Evolutionary conservation across 1,140 invertebrate genomes (phyloP).

Genomic region (Nasonia giraulti): DNA sequence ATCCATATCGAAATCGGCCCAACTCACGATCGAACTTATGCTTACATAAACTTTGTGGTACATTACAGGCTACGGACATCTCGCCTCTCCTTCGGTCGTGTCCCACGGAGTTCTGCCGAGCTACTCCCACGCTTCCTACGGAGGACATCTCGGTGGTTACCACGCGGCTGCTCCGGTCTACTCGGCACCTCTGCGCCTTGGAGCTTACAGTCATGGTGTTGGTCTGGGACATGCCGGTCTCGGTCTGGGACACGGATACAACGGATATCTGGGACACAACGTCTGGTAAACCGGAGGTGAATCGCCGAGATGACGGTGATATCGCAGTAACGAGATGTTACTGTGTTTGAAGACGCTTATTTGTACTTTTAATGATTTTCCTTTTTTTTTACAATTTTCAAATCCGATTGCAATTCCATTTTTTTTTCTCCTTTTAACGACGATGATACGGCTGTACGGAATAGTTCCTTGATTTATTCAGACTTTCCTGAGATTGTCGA

Average conservation of each 20-base stretch:
- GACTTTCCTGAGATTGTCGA: not conserved
- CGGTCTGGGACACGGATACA: constrained; percentile 37
- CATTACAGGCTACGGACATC: constrained; percentile 26
- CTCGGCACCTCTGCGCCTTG: not conserved
- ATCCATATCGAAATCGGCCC: no score
- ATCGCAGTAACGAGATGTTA: no score
- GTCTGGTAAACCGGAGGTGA: not conserved
- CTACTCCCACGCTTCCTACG: constrained; percentile 41
- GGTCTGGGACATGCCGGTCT: constrained; percentile 45
- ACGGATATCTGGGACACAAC: not conserved
- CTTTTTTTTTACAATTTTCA: no score
- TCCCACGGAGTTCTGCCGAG: not conserved
- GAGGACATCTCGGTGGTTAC: constrained; percentile 12
- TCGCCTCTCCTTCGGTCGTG: not conserved
- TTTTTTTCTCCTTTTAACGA: no score
- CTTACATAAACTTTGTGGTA: no score
- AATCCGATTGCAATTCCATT: no score
- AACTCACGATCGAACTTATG: no score
- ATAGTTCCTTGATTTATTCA: constrained; percentile 2
- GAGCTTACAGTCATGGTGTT: constrained; percentile 37
- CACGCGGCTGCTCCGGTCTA: constrained; percentile 37
- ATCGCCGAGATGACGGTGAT: not conserved
- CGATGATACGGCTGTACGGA: not conserved
- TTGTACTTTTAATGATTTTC: no score
- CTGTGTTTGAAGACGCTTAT: no score